Evolutionary conservation across 2,797 vertebrate genomes (phyloP).

Genomic region (Glossophaga mutica): DNA sequence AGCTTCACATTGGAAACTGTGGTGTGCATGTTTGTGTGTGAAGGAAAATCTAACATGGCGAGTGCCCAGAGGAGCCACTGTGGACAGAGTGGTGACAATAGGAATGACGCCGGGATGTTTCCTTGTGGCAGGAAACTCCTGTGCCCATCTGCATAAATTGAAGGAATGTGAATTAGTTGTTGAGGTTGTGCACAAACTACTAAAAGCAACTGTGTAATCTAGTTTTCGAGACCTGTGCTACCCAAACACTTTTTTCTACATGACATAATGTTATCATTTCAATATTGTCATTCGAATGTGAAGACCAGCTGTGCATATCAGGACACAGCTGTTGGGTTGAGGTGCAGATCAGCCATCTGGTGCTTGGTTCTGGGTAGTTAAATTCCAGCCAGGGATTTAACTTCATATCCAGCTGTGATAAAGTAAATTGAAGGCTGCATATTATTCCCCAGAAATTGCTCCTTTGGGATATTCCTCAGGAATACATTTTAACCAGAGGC

Average conservation of each 20-base stretch:
- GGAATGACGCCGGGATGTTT: constrained; percentile 56
- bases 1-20: constrained; percentile 66
- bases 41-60: constrained; percentile 66
- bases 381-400: constrained; percentile 76
- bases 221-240: constrained; percentile 61
- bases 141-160: constrained; percentile 64
- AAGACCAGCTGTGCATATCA: constrained; percentile 77
- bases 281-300: constrained; percentile 75
- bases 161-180: constrained; percentile 43
- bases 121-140: constrained; percentile 52
- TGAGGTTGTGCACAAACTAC: constrained; percentile 48
- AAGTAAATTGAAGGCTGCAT: constrained; percentile 76
- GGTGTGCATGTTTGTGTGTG: constrained; percentile 66
- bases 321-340: constrained; percentile 73
- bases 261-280: constrained; percentile 74
- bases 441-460: constrained; percentile 74
- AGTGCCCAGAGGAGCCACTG: constrained; percentile 69
- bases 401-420: constrained; percentile 77
- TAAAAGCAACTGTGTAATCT: constrained; percentile 60
- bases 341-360: constrained; percentile 74
- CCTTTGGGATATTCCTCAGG: constrained; percentile 55
- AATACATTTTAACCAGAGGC: constrained; percentile 72
- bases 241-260: constrained; percentile 69
- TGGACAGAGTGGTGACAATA: constrained; percentile 50
- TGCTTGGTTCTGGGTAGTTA: constrained; percentile 74